A percentile compares a stretch with the other conserved stretches of the same genome.
These are phyloP conservation scores for Andricus curvator DNA, from an alignment of 2,888 invertebrate genomes.

Conservation along the genomic window DNA sequence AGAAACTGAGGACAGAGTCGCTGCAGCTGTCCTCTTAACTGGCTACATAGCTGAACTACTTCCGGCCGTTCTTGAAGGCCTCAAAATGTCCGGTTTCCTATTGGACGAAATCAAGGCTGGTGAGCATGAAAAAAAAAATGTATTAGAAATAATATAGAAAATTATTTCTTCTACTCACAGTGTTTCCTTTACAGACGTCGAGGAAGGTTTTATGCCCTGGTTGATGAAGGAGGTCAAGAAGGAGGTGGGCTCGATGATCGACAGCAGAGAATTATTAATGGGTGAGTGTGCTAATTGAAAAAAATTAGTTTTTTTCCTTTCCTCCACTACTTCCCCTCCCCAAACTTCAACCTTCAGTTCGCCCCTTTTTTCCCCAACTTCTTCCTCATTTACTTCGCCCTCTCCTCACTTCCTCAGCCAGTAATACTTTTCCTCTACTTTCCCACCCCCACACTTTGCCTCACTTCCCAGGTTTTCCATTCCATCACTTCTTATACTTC, in stretches of 20 bases:
- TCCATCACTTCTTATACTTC: too few relatives aligned
- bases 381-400: too few relatives aligned
- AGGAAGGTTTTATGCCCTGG: constrained; percentile 93
- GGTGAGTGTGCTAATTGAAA: constrained; percentile 78
- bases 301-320: too few relatives aligned
- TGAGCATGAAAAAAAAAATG: constrained; percentile 55
- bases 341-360: too few relatives aligned
- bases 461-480: too few relatives aligned
- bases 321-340: too few relatives aligned
- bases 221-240: constrained; percentile 89
- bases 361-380: too few relatives aligned
- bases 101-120: constrained; percentile 83
- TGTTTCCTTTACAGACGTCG: constrained; percentile 81
- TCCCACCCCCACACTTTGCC: too few relatives aligned
- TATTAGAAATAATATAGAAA: neutral
- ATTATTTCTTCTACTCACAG: neutral
- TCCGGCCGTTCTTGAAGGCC: constrained; percentile 89
- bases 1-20: constrained; percentile 90
- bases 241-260: constrained; percentile 89
- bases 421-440: too few relatives aligned
- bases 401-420: too few relatives aligned
- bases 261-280: constrained; percentile 89
- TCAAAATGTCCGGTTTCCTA: constrained; percentile 87
- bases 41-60: constrained; percentile 93
- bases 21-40: constrained; percentile 90